These are phyloP conservation scores for Bubalus kerabau DNA, from an alignment of 2,113 vertebrate genomes.

Conservation along the genomic window DNA sequence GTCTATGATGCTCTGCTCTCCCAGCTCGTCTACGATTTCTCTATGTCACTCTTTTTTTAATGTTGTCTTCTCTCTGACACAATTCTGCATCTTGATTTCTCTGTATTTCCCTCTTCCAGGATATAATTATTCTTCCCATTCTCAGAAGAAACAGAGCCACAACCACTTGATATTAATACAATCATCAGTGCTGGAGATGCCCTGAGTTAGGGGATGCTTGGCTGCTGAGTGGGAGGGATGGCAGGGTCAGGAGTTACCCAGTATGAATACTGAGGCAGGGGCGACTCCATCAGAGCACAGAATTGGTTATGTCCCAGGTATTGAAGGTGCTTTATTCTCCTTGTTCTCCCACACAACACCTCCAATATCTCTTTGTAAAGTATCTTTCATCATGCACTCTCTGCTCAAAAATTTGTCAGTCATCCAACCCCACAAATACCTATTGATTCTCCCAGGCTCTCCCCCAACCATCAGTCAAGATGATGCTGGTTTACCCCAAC, in stretches of 20 bases:
- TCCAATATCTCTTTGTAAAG: not conserved
- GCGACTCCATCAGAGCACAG: not conserved
- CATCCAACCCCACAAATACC: not conserved
- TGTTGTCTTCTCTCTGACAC: not conserved
- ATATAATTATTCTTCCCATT: not conserved
- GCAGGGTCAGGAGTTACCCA: no score
- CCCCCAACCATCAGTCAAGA: not conserved
- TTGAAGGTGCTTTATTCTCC: not conserved
- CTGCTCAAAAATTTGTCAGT: not conserved
- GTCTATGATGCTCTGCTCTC: not conserved
- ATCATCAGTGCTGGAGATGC: not conserved
- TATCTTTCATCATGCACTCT: not conserved
- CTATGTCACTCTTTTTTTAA: not conserved
- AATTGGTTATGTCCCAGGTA: not conserved
- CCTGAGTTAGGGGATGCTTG: not conserved
- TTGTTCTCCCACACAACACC: not conserved
- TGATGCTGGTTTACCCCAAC: not conserved
- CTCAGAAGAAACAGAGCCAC: not conserved
- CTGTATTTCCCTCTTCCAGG: no score
- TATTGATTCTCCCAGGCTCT: not conserved
- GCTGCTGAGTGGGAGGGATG: not conserved
- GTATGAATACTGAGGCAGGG: not conserved
- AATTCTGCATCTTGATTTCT: not conserved
- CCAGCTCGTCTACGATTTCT: not conserved
- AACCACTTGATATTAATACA: not conserved